Base-by-base conservation (phyloP, 1,140 invertebrate species). In the Oryctes rhinoceros region DNA sequence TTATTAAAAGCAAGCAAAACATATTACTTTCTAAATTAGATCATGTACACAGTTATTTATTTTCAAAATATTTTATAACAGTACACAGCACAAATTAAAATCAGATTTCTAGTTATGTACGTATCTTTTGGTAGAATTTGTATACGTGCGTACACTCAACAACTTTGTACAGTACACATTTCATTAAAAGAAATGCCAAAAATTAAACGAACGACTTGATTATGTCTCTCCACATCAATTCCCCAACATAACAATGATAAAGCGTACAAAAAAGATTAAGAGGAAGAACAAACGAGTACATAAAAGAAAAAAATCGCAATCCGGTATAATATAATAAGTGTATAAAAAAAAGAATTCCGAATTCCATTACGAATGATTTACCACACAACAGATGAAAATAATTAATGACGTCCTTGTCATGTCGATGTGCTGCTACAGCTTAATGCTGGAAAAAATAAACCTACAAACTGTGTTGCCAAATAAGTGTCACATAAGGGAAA, bases 251-350 rank as follows among this genome's bases (percentile, higher is more conserved):
- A 62, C 15, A 62, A 20, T 62, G 4, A 20, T 15, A 62, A 62
- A 62, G 3, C 7, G 20, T 6, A 62, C 53, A 18, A 18, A 62
- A 59, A 62, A 62, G 53, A 15, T 15, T 10, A 62, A 62, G 53
- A 62, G 53, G 53, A 62, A 62, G 53, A 62, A 62, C 53, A 62
- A 62, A 62, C 20, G 39, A 44, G 39, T 44, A 44, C 39, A 44
- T 44, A 10, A 7, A 44, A 62, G 3, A 62, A 20, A 13, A 20
- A 62, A 62, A 62, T 18, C 4, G 15, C 13, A 62, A n/a, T 18
- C 13, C 15, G 7, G 53, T 62, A n/a, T n/a, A n/a, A 62, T 62
- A 18, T 62, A 62, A 62, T 18, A 62, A n/a, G 53, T 5, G 13
- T 15, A 62, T 20, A 3, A 3, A 44, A 44, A 44, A 5, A 44